Conservation (phyloP, 1,140 invertebrate species). For the Trinorchestia longiramus region DNA sequence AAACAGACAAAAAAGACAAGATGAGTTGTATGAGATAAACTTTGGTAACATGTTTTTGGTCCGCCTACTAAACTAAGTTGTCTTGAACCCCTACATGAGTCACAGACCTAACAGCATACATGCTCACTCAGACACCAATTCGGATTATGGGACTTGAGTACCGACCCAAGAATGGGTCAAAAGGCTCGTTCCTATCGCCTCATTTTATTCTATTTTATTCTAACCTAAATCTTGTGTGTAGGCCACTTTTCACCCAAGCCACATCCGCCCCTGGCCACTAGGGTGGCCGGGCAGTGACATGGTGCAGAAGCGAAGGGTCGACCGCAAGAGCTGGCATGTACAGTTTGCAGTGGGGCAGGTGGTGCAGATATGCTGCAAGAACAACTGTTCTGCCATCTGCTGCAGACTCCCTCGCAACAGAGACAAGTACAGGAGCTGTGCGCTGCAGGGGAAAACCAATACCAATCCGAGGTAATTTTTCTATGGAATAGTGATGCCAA, state of each 20-base stretch:
- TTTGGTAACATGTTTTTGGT: no score
- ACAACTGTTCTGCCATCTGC: not conserved
- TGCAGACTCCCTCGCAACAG: not conserved
- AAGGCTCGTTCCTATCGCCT: no score
- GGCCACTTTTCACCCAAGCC: conserved; percentile 59
- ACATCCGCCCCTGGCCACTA: conserved; percentile 63
- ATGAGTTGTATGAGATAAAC: no score
- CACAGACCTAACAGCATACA: no score
- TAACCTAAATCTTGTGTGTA: no score
- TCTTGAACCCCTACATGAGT: no score
- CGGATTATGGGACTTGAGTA: no score
- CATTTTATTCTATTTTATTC: no score
- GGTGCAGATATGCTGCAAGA: conserved; percentile 56
- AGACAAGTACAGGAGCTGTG: not conserved
- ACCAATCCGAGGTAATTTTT: not conserved
- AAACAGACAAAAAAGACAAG: no score
- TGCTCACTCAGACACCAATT: no score
- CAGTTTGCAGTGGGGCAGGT: conserved; percentile 64
- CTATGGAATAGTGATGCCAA: not conserved
- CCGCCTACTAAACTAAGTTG: no score
- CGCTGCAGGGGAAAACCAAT: not conserved
- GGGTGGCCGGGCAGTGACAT: conserved; percentile 65
- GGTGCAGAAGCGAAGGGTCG: conserved; percentile 64
- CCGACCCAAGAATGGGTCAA: no score
- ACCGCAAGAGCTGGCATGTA: conserved; percentile 65